These are phyloP conservation scores for Xiphorhynchus erythropygius DNA, from an alignment of 2,797 vertebrate genomes.

Conservation along the genomic window DNA sequence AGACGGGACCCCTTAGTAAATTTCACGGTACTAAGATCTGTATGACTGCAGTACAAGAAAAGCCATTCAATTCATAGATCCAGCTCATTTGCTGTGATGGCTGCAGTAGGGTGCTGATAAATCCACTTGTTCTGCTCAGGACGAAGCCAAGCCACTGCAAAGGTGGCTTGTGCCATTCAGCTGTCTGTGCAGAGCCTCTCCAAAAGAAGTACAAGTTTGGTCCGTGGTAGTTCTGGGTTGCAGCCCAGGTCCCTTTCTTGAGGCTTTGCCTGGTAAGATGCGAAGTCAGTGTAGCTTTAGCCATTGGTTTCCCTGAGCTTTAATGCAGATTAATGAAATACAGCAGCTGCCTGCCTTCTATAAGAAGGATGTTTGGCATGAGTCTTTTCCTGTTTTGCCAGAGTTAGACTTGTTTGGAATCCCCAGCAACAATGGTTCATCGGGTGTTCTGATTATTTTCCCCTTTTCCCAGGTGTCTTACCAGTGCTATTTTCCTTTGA, in stretches of 20 bases:
- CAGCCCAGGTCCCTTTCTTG: background rate
- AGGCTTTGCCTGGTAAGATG: background rate
- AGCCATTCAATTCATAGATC: background rate
- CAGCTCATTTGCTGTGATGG: background rate
- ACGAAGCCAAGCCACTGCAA: background rate
- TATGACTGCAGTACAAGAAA: background rate
- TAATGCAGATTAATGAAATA: background rate
- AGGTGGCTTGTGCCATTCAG: background rate
- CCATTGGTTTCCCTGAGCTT: rapidly evolving
- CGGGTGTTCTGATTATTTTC: background rate
- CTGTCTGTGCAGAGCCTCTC: background rate
- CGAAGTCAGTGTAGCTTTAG: background rate
- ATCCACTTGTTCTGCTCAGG: background rate
- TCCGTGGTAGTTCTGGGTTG: background rate
- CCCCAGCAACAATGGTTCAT: background rate
- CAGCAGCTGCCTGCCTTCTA: background rate
- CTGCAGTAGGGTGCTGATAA: background rate
- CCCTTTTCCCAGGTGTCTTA: background rate
- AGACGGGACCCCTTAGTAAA: background rate
- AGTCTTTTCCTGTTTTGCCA: background rate
- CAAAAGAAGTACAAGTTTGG: background rate
- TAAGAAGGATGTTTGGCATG: background rate
- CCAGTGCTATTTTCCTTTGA: background rate
- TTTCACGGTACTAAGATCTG: background rate
- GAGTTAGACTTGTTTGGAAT: background rate